Conservation (phyloP, 2,888 invertebrate genomes). For the Andrena marginata region DNA sequence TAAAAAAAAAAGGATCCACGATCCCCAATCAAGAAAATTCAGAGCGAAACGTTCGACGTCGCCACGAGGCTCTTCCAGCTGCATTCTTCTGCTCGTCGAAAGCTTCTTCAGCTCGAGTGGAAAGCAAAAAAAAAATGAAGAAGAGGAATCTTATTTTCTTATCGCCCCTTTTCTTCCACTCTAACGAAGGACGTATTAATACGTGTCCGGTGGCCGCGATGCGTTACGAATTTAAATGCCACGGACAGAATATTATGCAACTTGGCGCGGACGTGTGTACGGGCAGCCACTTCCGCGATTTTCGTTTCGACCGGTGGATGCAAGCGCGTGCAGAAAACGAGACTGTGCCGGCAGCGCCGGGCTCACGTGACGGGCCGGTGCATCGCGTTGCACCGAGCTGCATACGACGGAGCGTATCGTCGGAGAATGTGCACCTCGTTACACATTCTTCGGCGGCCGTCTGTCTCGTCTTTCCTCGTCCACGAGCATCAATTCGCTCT, state of each 20-base stretch:
- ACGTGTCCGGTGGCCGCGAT: constrained; percentile 46
- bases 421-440: constrained; percentile 75
- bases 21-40: too few species aligned
- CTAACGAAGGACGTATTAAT: constrained; percentile 48
- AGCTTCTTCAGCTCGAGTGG: background rate
- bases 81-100: background rate
- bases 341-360: constrained; percentile 30
- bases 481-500: constrained; percentile 30
- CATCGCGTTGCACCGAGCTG: constrained; percentile 36
- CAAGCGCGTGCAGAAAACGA: constrained; percentile 48
- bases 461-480: constrained; percentile 59
- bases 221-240: constrained; percentile 67
- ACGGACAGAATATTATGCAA: constrained; percentile 62
- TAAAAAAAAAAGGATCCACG: too few species aligned
- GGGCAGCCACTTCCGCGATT: constrained; percentile 57
- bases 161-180: constrained; percentile 14
- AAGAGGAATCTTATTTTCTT: background rate
- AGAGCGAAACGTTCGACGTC: background rate
- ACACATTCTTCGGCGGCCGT: constrained; percentile 67
- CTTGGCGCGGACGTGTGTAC: constrained; percentile 20
- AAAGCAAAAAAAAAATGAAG: background rate
- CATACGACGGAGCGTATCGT: constrained; percentile 63
- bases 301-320: constrained; percentile 35
- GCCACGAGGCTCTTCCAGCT: background rate
- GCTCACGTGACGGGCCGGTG: constrained; percentile 49